phyloP scores from a whole-genome alignment of 2,888 invertebrate genomes.

The Trissolcus japonicus region DNA sequence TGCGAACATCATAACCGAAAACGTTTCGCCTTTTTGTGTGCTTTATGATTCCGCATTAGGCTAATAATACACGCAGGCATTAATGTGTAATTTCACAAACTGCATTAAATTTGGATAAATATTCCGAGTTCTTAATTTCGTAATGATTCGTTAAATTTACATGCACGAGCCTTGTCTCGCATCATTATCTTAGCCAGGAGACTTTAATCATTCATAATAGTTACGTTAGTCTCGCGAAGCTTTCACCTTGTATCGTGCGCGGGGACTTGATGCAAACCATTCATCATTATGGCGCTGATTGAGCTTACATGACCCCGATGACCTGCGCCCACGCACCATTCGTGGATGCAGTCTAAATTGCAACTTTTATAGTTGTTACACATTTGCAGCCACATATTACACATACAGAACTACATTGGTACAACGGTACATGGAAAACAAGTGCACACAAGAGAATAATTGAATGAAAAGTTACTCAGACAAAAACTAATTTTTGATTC shows the following conservation, averaged over 20 bases:
- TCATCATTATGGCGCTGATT: constrained; percentile 59
- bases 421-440: too few species aligned
- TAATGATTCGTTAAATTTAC: constrained; percentile 47
- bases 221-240: constrained; percentile 48
- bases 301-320: constrained; percentile 52
- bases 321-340: constrained; percentile 45
- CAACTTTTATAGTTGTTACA: constrained; percentile 43
- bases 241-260: constrained; percentile 53
- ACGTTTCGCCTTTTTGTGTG: constrained; percentile 6
- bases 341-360: constrained; percentile 49
- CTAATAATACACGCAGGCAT: constrained; percentile 12
- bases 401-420: constrained; percentile 49
- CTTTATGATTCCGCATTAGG: constrained; percentile 29
- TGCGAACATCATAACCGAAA: too few species aligned
- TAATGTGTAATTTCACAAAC: constrained; percentile 47
- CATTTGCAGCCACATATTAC: constrained; percentile 52
- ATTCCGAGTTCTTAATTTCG: constrained; percentile 29
- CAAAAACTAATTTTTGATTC: too few species aligned
- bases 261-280: constrained; percentile 38
- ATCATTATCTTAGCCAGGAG: constrained; percentile 31
- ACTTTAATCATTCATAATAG: constrained; percentile 52
- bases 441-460: too few species aligned
- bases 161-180: constrained; percentile 14
- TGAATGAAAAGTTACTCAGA: too few species aligned
- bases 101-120: constrained; percentile 45